phyloP scores from a whole-genome alignment of 1,140 invertebrate species.

The Conopomorpha cramerella region DNA sequence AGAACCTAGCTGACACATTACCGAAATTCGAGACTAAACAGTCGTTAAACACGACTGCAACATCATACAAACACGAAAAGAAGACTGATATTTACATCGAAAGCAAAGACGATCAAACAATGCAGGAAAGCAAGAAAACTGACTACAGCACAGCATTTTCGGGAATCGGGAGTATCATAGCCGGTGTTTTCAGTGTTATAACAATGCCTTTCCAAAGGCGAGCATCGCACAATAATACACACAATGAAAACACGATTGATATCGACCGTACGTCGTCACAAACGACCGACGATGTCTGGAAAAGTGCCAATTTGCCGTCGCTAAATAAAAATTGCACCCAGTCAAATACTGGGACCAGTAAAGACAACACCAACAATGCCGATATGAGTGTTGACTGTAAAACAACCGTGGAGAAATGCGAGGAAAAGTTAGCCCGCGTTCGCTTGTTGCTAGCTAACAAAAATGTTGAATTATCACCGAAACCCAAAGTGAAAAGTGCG shows the following conservation, averaged over 20 bases:
- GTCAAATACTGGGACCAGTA: slow-evolving; percentile 8
- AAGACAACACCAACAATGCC: slow-evolving; percentile 3
- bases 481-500: slow-evolving; percentile 3
- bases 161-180: slow-evolving; percentile 25
- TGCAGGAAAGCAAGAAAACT: slow-evolving; percentile 7
- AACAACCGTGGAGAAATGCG: slow-evolving; percentile 16
- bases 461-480: slow-evolving; percentile 7
- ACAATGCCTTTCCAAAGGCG: slow-evolving; percentile 16
- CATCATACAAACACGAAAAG: neutral
- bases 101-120: slow-evolving; percentile 4
- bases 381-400: slow-evolving; percentile 20
- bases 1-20: slow-evolving; percentile 37
- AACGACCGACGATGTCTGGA: slow-evolving; percentile 19
- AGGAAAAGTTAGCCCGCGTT: slow-evolving; percentile 28
- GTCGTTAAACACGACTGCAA: slow-evolving; percentile 1
- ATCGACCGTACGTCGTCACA: slow-evolving; percentile 11
- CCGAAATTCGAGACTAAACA: slow-evolving; percentile 10
- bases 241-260: slow-evolving; percentile 26
- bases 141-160: slow-evolving; percentile 6
- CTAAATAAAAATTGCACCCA: slow-evolving; percentile 26
- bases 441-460: slow-evolving; percentile 15
- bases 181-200: slow-evolving; percentile 24
- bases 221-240: slow-evolving; percentile 11
- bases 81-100: neutral
- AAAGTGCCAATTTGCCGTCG: slow-evolving; percentile 22